Conservation (phyloP, 2,888 invertebrate genomes). For the Schizaphis graminum region DNA sequence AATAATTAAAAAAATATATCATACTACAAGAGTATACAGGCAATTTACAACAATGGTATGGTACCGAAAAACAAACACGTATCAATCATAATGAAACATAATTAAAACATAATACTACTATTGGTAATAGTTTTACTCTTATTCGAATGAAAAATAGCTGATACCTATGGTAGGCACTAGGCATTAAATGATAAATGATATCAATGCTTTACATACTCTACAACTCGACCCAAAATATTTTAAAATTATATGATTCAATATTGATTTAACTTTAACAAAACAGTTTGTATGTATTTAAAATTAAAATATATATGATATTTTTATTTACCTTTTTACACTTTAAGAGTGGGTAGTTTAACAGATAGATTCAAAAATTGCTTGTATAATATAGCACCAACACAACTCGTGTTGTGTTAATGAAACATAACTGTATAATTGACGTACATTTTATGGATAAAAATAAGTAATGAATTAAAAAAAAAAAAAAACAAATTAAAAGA, state of each 20-base stretch:
- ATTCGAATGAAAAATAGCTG: not conserved
- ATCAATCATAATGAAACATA: not conserved
- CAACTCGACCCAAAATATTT: not conserved
- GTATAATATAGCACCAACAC: slow-evolving; percentile 25
- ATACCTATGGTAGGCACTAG: not conserved
- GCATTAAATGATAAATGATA: not conserved
- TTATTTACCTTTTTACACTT: slow-evolving; percentile 16
- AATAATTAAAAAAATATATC: not conserved
- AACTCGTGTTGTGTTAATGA: slow-evolving; percentile 27
- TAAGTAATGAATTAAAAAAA: not conserved
- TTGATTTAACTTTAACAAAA: not conserved
- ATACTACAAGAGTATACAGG: not conserved
- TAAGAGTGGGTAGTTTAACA: not conserved
- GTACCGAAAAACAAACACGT: not conserved
- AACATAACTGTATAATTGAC: not conserved
- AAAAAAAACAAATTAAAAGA: not conserved
- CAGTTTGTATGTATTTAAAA: not conserved
- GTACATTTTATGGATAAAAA: not conserved
- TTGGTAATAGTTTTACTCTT: not conserved
- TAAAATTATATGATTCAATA: not conserved
- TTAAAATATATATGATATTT: not conserved
- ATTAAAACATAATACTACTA: not conserved
- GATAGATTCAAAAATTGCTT: not conserved
- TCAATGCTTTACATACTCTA: not conserved
- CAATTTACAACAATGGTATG: not conserved